Conservation (phyloP, 1,140 invertebrate genomes). For the Papilio xuthus region DNA sequence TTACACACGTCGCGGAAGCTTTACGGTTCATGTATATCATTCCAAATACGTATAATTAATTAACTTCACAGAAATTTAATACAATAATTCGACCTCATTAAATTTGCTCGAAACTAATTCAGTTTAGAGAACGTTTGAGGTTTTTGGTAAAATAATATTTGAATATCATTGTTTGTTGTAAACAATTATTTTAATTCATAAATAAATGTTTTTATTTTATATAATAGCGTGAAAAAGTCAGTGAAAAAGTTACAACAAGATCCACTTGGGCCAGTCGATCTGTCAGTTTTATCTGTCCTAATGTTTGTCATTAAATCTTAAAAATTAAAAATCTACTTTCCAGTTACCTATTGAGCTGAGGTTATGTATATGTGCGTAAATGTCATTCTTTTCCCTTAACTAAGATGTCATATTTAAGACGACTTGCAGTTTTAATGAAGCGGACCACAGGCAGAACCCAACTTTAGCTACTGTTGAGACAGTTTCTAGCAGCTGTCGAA, state of each 20-base stretch:
- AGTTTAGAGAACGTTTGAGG: not conserved
- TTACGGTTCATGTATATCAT: not conserved
- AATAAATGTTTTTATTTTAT: too few relatives aligned
- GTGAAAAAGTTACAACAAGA: too few relatives aligned
- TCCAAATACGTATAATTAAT: not conserved
- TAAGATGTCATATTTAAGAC: constrained; percentile 5
- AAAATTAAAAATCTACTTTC: too few relatives aligned
- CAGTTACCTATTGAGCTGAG: too few relatives aligned
- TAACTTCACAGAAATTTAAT: not conserved
- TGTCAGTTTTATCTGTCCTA: too few relatives aligned
- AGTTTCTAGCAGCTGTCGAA: constrained; percentile 25
- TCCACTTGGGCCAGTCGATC: too few relatives aligned
- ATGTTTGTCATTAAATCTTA: too few relatives aligned
- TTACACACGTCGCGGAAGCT: not conserved
- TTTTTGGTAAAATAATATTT: not conserved
- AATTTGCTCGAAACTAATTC: not conserved
- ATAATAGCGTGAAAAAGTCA: too few relatives aligned
- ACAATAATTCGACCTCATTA: constrained; percentile 13
- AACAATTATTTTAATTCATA: not conserved
- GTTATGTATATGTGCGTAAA: too few relatives aligned
- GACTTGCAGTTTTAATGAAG: constrained; percentile 14
- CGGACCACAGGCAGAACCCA: not conserved
- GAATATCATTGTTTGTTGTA: not conserved
- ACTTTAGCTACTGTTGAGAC: constrained; percentile 20
- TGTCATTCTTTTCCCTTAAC: not conserved